These are phyloP conservation scores for Chlorocebus sabaeus DNA, from an alignment of 2,113 vertebrate genomes.

Conservation along the genomic window DNA sequence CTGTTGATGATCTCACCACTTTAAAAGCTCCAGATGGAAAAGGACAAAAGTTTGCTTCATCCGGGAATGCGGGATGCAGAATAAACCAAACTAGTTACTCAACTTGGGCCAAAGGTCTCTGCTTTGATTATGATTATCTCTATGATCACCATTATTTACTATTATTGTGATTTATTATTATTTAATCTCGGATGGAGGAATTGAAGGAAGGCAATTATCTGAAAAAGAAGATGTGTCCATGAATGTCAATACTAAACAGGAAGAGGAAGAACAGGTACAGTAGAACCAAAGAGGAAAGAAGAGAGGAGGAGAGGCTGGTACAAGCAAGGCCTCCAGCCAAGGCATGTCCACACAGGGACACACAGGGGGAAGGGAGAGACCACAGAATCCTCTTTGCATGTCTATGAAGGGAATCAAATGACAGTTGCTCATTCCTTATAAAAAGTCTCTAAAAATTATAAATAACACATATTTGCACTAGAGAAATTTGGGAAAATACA, in stretches of 20 bases:
- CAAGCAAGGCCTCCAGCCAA: no score
- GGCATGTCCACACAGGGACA: background rate
- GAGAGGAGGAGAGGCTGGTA: background rate
- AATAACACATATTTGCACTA: background rate
- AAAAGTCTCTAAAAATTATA: background rate
- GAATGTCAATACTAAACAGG: background rate
- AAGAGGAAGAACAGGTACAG: background rate
- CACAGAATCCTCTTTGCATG: background rate
- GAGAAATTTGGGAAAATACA: background rate
- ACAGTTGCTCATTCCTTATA: background rate
- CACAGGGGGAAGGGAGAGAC: background rate
- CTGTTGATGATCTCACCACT: background rate
- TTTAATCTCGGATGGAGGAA: background rate
- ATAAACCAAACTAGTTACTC: conserved; percentile 45
- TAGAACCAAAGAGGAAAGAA: background rate
- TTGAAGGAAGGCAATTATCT: background rate
- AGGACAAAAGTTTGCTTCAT: background rate
- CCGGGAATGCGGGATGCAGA: background rate
- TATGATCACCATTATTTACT: background rate
- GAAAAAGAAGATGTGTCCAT: background rate
- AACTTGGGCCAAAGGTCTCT: background rate
- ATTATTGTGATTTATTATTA: background rate
- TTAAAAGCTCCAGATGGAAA: background rate
- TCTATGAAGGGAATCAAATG: background rate
- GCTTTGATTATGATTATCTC: background rate